These are phyloP conservation scores for Antitype chi DNA, from an alignment of 2,888 invertebrate genomes.

Conservation along the genomic window DNA sequence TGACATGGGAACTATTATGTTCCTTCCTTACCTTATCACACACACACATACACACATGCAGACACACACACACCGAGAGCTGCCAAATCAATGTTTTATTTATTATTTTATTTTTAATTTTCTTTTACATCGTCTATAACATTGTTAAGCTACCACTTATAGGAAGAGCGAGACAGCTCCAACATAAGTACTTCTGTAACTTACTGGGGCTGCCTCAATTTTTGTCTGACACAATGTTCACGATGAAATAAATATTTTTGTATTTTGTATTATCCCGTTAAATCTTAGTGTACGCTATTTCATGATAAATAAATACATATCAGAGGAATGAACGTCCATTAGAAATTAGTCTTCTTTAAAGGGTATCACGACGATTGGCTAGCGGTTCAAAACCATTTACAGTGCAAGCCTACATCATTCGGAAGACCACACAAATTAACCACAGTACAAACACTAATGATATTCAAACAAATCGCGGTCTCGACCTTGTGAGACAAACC, in stretches of 20 bases:
- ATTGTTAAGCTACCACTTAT: too few relatives aligned
- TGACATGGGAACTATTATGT: background rate
- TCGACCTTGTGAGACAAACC: constrained; percentile 67
- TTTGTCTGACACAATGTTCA: too few relatives aligned
- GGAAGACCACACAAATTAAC: constrained; percentile 29
- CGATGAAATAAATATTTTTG: too few relatives aligned
- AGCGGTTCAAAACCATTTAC: constrained; percentile 15
- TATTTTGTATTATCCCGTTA: too few relatives aligned
- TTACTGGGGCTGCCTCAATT: too few relatives aligned
- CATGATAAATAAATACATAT: background rate
- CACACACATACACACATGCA: too few relatives aligned
- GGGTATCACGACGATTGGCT: background rate
- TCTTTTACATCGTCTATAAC: too few relatives aligned
- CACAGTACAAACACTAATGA: constrained; percentile 55
- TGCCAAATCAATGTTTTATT: too few relatives aligned
- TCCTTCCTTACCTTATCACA: background rate
- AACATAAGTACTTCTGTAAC: too few relatives aligned
- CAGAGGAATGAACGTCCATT: background rate
- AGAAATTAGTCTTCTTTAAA: background rate
- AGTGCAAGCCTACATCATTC: constrained; percentile 6
- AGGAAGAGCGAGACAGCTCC: too few relatives aligned
- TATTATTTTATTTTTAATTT: too few relatives aligned
- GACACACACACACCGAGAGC: too few relatives aligned
- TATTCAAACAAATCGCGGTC: constrained; percentile 66
- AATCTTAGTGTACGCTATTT: background rate